These are phyloP conservation scores for Drosophila algonquin DNA, from an alignment of 2,888 invertebrate genomes.

Conservation along the genomic window DNA sequence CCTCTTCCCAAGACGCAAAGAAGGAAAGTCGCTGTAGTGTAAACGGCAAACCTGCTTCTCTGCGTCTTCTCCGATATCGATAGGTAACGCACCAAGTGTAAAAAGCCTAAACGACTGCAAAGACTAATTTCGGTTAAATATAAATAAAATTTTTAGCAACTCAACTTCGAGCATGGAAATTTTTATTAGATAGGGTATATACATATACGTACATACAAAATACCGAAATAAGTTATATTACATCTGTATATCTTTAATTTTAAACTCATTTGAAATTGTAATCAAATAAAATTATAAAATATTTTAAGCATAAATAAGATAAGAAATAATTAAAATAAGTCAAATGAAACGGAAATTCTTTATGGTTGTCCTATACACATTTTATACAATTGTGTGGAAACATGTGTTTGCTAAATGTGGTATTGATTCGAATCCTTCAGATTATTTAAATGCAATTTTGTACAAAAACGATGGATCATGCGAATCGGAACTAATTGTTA, in stretches of 20 bases:
- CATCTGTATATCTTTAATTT: not conserved
- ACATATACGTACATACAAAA: too few relatives aligned
- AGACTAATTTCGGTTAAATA: too few relatives aligned
- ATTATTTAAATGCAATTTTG: conserved; percentile 50
- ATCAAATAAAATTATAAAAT: conserved; percentile 6
- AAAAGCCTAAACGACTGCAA: too few relatives aligned
- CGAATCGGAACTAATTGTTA: conserved; percentile 56
- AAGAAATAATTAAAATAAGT: not conserved
- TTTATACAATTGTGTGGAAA: not conserved
- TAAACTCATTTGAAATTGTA: not conserved
- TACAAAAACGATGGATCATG: conserved; percentile 38
- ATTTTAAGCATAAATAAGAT: not conserved
- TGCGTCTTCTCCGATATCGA: too few relatives aligned
- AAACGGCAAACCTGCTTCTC: too few relatives aligned
- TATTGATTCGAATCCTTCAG: conserved; percentile 8
- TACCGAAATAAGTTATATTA: too few relatives aligned
- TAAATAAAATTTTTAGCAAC: too few relatives aligned
- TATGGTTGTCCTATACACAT: not conserved
- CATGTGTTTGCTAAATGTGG: conserved; percentile 10
- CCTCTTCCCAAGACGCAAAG: too few relatives aligned
- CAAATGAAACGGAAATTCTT: conserved; percentile 12
- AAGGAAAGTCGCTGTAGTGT: too few relatives aligned
- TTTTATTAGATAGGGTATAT: too few relatives aligned
- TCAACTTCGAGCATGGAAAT: too few relatives aligned
- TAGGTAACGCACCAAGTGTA: too few relatives aligned